Percentiles rank a stretch among this genome's conserved stretches.
These are phyloP conservation scores for Onychomys arenicola DNA, from an alignment of 2,797 vertebrate species.

Conservation along the genomic window DNA sequence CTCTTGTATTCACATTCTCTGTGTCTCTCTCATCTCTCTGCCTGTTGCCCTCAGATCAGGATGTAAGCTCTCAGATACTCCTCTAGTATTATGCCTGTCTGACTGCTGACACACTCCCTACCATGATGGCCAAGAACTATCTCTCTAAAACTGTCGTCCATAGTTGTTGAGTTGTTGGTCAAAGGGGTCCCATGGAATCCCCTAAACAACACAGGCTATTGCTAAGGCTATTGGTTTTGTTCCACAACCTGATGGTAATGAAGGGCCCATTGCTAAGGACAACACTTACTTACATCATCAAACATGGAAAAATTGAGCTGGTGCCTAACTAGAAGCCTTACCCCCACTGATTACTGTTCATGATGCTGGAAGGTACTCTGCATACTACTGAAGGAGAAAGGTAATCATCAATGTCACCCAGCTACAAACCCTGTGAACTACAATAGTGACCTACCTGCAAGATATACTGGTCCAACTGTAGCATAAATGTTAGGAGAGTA, in stretches of 20 bases:
- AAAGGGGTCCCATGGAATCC: not conserved
- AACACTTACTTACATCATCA: not conserved
- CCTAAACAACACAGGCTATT: not conserved
- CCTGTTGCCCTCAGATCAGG: not conserved
- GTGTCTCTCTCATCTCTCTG: not conserved
- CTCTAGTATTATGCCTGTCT: not conserved
- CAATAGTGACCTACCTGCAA: not conserved
- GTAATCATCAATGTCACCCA: not conserved
- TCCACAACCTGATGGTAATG: not conserved
- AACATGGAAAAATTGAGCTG: not conserved
- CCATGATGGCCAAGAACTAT: not conserved
- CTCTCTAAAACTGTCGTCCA: not conserved
- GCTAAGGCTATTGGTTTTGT: not conserved
- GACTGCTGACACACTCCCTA: not conserved
- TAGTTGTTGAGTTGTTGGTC: not conserved
- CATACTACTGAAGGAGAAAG: not conserved
- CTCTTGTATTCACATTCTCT: too few species aligned
- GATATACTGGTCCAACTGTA: not conserved
- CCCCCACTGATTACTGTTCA: not conserved
- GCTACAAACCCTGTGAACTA: not conserved
- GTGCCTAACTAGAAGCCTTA: not conserved
- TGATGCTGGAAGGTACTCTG: not conserved
- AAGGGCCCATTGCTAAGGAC: not conserved
- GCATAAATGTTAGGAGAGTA: not conserved
- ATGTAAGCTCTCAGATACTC: not conserved